Percentiles rank a stretch among this genome's conserved stretches.
These are phyloP conservation scores for Myioborus melanocephalus DNA, from an alignment of 2,797 vertebrate genomes.

Conservation along the genomic window DNA sequence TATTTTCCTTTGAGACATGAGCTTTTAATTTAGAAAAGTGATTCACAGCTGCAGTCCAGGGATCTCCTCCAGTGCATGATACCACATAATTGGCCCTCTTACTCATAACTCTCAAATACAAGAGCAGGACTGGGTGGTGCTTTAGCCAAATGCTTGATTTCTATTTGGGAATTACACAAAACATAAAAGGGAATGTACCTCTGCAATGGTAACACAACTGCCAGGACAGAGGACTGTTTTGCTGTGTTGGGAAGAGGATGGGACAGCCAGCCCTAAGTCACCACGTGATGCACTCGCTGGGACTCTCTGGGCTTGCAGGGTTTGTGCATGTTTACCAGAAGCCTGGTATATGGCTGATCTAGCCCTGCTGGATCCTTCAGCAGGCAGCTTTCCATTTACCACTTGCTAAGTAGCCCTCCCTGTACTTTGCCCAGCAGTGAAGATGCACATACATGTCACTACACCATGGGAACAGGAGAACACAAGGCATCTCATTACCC, in stretches of 20 bases:
- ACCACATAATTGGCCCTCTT: background rate
- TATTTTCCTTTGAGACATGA: background rate
- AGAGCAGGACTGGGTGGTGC: background rate
- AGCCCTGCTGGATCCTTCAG: background rate
- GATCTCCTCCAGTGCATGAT: conserved; percentile 9
- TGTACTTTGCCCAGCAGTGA: background rate
- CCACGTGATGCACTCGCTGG: rapidly evolving
- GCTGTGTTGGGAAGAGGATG: background rate
- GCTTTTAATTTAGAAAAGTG: conserved; percentile 31
- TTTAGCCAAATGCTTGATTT: background rate
- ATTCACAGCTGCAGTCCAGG: background rate
- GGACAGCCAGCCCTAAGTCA: background rate
- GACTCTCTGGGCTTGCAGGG: background rate
- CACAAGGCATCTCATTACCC: background rate
- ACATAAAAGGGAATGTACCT: background rate
- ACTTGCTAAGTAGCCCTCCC: background rate
- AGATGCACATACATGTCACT: background rate
- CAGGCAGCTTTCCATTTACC: background rate
- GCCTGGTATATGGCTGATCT: background rate
- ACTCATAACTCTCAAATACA: background rate
- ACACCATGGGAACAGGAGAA: background rate
- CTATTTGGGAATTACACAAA: background rate
- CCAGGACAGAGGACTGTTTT: background rate
- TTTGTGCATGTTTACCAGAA: background rate
- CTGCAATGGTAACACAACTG: background rate